Evolutionary conservation across 2,888 invertebrate species (phyloP).

Genomic region (Stratiomys singularior): DNA sequence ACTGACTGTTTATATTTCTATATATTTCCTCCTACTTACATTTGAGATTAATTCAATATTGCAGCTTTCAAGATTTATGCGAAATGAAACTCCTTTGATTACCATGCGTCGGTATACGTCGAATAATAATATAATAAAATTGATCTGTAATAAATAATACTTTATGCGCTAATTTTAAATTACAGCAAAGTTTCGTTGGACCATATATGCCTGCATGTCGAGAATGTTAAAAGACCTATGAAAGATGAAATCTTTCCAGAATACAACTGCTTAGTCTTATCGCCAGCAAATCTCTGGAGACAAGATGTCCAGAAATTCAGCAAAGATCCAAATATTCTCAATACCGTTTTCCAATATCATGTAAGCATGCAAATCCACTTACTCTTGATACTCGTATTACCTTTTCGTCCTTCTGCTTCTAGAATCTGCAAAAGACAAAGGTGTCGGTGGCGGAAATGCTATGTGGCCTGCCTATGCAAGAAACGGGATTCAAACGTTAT

Average conservation of each 20-base stretch:
- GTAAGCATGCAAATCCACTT: slow-evolving; percentile 66
- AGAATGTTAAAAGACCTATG: slow-evolving; percentile 75
- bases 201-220: slow-evolving; percentile 87
- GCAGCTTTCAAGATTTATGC: too few relatives aligned
- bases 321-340: slow-evolving; percentile 81
- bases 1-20: too few relatives aligned
- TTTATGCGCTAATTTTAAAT: too few relatives aligned
- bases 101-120: too few relatives aligned
- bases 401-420: too few relatives aligned
- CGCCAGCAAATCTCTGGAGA: slow-evolving; percentile 95
- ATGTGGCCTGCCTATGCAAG: slow-evolving; percentile 90
- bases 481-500: slow-evolving; percentile 90
- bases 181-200: slow-evolving; percentile 79
- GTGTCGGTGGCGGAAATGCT: slow-evolving; percentile 88
- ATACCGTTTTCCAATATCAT: slow-evolving; percentile 85
- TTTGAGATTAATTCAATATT: too few relatives aligned
- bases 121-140: too few relatives aligned
- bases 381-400: slow-evolving; percentile 42
- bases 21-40: too few relatives aligned
- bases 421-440: slow-evolving; percentile 86
- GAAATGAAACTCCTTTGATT: too few relatives aligned
- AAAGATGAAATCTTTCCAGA: slow-evolving; percentile 82
- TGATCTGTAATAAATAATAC: too few relatives aligned
- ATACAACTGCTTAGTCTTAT: slow-evolving; percentile 89
- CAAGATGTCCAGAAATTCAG: slow-evolving; percentile 83